Base-by-base conservation (phyloP, 64 coral and sea anemone species). In the Platygyra sinensis region DNA sequence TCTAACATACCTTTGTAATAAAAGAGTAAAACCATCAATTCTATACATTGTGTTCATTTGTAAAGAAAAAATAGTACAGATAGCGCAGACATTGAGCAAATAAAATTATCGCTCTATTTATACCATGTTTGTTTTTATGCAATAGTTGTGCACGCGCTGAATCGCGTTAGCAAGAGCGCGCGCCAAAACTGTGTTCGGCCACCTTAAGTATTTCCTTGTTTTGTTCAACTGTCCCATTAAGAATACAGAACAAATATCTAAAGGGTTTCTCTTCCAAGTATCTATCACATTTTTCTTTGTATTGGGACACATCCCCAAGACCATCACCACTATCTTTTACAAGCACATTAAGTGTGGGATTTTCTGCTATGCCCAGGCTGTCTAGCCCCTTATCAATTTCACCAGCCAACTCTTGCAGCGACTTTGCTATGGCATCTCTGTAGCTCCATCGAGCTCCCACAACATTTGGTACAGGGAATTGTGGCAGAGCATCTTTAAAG, bases 261-360 rank as follows among this genome's bases (percentile, higher is more conserved):
- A 24, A 88, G 19, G 86, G 71, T 60, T 88, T 88, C 4, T 88
- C 65, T 72, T 80, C 51, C 24, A 80, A 62, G 10, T 59, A 80
- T 62, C 10, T 80, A 22, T 80, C 78, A 55, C 42, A 38, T 32
- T 38, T 78, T 36, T 78, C 75, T 78, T 78, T 78, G 75, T 78
- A 78, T 18, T 14, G 8, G n/a, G 75, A 78, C 8, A 78, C 75
- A 78, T 78, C 75, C 11, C 75, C 29, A 17, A 78, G 32, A 52
- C 75, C 75, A 78, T 78, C 75, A 18, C 33, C 75, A 80, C 78
- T 46, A 80, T 80, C 59, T 62, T 80, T 80, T 80, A 80, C 50
- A 57, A 62, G 50, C 4, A 62, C 59, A n/a, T 80, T 8, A 62
- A 80, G 78, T 80, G 59, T 59, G 11, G 78, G 78, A 62, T 59